phyloP scores from a whole-genome alignment of 2,113 vertebrate species.

The Dipodomys ordii region DNA sequence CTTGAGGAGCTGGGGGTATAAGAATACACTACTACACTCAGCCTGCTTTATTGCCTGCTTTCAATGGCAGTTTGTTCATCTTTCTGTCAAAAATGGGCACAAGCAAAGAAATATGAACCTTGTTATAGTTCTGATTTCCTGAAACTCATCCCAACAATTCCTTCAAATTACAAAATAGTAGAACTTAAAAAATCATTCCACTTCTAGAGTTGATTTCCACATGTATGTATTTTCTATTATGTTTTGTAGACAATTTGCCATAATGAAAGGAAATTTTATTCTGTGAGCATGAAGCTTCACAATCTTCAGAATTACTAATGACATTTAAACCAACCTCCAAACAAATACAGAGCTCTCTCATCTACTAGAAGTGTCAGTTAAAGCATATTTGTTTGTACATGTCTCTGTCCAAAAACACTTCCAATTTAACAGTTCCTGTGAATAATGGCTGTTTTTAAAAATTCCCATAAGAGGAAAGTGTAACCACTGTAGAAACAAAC shows the following conservation, averaged over 20 bases:
- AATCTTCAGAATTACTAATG: not conserved
- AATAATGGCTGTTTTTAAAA: not conserved
- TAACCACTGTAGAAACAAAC: not conserved
- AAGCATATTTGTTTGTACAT: not conserved
- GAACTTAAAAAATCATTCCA: not conserved
- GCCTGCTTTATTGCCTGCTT: constrained; percentile 61
- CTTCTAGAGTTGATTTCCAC: not conserved
- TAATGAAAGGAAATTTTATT: not conserved
- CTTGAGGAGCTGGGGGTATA: too few species aligned
- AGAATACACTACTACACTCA: too few species aligned
- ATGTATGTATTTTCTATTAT: not conserved
- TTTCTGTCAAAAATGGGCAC: constrained; percentile 69
- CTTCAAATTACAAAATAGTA: not conserved
- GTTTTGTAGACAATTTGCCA: not conserved
- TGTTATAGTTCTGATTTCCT: constrained; percentile 13
- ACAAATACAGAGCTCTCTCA: not conserved
- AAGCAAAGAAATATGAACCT: not conserved
- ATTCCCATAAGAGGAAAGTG: not conserved
- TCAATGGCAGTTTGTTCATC: constrained; percentile 71
- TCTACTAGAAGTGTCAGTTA: not conserved
- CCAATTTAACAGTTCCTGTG: not conserved
- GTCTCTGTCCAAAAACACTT: not conserved
- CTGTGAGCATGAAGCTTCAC: not conserved
- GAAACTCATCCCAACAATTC: not conserved
- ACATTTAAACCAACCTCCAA: not conserved